Evolutionary conservation across 2,797 vertebrate genomes (phyloP), one percentile per base, ranked within the genome.

Genomic region (Cygnus olor): DNA sequence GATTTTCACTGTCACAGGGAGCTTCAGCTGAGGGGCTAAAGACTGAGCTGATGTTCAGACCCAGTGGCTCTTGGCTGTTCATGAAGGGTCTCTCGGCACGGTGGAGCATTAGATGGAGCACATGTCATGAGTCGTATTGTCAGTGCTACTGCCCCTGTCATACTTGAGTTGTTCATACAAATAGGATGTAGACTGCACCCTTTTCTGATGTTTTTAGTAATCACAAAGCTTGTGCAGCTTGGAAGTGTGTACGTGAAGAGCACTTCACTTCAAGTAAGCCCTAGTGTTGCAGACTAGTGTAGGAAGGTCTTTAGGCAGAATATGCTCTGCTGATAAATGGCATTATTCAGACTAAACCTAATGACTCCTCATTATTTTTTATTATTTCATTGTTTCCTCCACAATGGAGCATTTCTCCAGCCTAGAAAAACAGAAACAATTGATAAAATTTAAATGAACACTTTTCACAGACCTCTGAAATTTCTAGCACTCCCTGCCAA

Each of bases 351-450:
- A 27, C 40, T 77, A 70, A 83, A 77, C 22, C 54, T 85, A 73
- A 63, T 74, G 61, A 74, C 38, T 81, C 21, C 30, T 54, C 82
- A 78, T 79, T 90, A 64, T 64, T 80, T 63, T 36, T 34, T 63
- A 36, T 89, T 76, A 82, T 94, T 80, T 88, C 57, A 61, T 84
- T 95, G 60, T 60, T 85, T 90, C 79, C 21, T 89, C 83, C 40
- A 60, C 54, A 79, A 85, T 79, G 84, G 51, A 92, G 80, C 42
- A 44, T 86, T 51, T 82, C 38, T 80, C 30, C 82, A 76, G 69
- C 72, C 79, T 95, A 89, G 64, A 38, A 96, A 93, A 96, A 78
- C 47, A 94, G 91, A 76, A 86, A 54, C 6, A 25, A 30, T 54
- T 57, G 57, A 57, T 78, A 91, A 78, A 87, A 66, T 87, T 38